Evolutionary conservation across 92 coral and sea anemone species (phyloP).

Genomic region (Chrysogorgia sp.): DNA sequence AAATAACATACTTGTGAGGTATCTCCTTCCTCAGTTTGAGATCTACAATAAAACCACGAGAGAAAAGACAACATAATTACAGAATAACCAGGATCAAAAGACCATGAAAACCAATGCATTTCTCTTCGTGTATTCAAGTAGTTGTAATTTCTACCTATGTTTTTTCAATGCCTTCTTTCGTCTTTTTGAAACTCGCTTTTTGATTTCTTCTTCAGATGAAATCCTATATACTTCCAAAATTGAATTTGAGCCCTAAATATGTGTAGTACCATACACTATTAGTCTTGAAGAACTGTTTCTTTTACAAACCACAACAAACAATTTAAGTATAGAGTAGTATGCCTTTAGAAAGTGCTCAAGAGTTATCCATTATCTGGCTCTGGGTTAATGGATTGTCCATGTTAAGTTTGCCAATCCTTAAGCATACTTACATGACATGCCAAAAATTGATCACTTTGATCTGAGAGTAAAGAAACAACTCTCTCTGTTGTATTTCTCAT

Average conservation of each 20-base stretch:
- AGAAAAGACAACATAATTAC: not conserved
- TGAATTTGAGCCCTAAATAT: conserved; percentile 84
- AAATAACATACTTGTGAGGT: conserved; percentile 1
- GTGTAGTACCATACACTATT: not conserved
- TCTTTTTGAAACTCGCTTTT: conserved; percentile 74
- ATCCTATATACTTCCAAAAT: conserved; percentile 80
- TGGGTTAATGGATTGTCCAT: no score
- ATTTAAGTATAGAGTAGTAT: no score
- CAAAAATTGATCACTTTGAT: conserved; percentile 67
- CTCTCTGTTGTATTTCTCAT: conserved; percentile 84
- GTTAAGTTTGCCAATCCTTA: no score
- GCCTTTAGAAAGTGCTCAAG: no score
- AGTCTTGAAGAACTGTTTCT: not conserved
- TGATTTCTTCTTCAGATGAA: conserved; percentile 82
- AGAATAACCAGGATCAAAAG: not conserved
- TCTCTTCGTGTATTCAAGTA: not conserved
- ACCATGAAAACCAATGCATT: not conserved
- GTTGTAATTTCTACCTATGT: conserved; percentile 52
- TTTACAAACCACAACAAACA: not conserved
- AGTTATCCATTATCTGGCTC: not conserved
- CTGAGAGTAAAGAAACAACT: conserved; percentile 71
- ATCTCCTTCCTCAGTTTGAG: conserved; percentile 1
- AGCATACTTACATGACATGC: conserved; percentile 83
- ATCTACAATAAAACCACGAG: not conserved
- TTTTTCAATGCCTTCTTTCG: conserved; percentile 64